Evolutionary conservation across 2,113 vertebrate species (phyloP).

Genomic region (Lucifuga dentata): DNA sequence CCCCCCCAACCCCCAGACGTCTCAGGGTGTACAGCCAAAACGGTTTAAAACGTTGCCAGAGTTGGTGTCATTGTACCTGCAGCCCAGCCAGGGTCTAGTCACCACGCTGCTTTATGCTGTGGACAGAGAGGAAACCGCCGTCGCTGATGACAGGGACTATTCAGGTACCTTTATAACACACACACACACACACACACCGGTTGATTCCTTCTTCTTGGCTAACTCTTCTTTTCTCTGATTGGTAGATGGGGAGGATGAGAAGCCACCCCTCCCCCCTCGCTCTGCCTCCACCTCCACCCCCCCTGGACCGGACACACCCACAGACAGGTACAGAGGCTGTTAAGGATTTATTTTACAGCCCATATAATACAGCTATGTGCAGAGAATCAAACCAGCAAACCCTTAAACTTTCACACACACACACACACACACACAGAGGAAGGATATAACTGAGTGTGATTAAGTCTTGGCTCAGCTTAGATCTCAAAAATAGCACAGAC

Average conservation of each 20-base stretch:
- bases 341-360: too few species aligned
- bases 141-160: conserved; percentile 89
- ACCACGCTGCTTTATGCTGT: conserved; percentile 91
- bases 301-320: conserved; percentile 78
- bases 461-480: background rate
- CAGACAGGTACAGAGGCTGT: conserved; percentile 85
- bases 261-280: conserved; percentile 92
- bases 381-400: background rate
- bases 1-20: conserved; percentile 83
- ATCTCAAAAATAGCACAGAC: background rate
- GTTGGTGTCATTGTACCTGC: conserved; percentile 91
- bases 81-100: conserved; percentile 96
- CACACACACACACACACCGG: background rate
- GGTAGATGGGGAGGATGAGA: conserved; percentile 95
- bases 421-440: background rate
- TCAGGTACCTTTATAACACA: conserved; percentile 83
- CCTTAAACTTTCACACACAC: background rate
- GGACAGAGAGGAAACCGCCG: conserved; percentile 88
- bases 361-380: background rate
- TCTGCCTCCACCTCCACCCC: conserved; percentile 88
- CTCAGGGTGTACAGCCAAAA: conserved; percentile 93
- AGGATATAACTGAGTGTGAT: conserved; percentile 10
- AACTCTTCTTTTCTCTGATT: conserved; percentile 24
- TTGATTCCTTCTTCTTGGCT: background rate
- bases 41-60: conserved; percentile 93